Evolutionary conservation across 2,888 invertebrate genomes (phyloP), one percentile per base, ranked within the genome.

Genomic region (Agrochola litura): DNA sequence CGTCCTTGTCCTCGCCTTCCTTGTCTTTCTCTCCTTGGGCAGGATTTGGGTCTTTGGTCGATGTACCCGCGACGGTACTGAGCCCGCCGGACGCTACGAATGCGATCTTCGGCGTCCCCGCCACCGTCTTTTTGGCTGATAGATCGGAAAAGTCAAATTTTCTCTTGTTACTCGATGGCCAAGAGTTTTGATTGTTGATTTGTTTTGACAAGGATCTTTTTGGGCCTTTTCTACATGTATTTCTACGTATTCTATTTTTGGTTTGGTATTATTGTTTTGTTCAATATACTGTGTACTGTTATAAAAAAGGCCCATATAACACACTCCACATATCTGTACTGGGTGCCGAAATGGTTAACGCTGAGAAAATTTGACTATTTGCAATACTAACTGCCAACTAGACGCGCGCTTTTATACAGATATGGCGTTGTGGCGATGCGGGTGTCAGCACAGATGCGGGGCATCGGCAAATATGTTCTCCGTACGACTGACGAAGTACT

Each of bases 1-100:
- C 94, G 56, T 91, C 92, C 83, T 91, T 85, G 86, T 96, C 94
- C 16, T 92, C 93, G 78, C 90, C 93, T 72, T 93, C 92, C 87
- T 92, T 91, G 84, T 92, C 96, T 54, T 92, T 92, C 79, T 90
- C 91, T 41, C 86, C 89, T 90, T 79, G 79, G 79, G 85, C 77
- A 75, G 92, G 86, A 84, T 64, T 81, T 76, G 76, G 86, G 91
- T 83, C 84, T 74, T 85, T 81, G 84, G 81, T 76, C 10, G 88
- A 56, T 61, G 89, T 84, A 81, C 89, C 89, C 86, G 89, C 95
- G 73, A 97, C 97, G n/a, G 98, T 97, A 89, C 98, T 98, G 90
- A 98, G 97, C 88, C 97, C 98, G 85, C 98, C 98, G 90, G 97
- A 97, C 91, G 98, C 98, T 91, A 99, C 98, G 97, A 99, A 99